phyloP scores from a whole-genome alignment of 2,888 invertebrate genomes.

The Melieria picta region DNA sequence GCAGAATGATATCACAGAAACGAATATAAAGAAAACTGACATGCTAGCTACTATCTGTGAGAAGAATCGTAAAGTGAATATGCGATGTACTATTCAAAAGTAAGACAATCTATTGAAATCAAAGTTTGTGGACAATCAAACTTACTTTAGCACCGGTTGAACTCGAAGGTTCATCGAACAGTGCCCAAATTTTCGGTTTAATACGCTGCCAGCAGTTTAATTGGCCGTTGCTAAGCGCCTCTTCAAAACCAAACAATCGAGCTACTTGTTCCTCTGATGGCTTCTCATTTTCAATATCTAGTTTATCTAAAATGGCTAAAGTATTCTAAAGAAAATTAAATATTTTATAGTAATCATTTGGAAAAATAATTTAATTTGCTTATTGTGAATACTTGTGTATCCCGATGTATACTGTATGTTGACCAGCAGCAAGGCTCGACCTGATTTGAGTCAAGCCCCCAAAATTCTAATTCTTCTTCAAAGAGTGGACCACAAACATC shows the following conservation, averaged over 20 bases:
- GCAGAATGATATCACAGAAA: slow-evolving; percentile 95
- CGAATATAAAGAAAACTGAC: slow-evolving; percentile 96
- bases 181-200: slow-evolving; percentile 92
- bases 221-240: slow-evolving; percentile 82
- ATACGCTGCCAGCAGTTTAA: slow-evolving; percentile 88
- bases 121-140: background rate
- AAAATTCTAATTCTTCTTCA: slow-evolving; percentile 95
- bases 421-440: slow-evolving; percentile 99
- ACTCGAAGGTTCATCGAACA: slow-evolving; percentile 97
- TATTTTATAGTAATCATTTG: slow-evolving; percentile 1
- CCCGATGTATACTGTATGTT: slow-evolving; percentile 89
- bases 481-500: slow-evolving; percentile 97
- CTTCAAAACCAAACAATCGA: slow-evolving; percentile 89
- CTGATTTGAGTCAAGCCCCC: slow-evolving; percentile 97
- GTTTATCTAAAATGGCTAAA: slow-evolving; percentile 91
- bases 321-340: slow-evolving; percentile 75
- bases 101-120: background rate
- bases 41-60: slow-evolving; percentile 87
- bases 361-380: background rate
- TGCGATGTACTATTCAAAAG: no score
- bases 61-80: background rate
- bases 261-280: slow-evolving; percentile 94
- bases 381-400: slow-evolving; percentile 74
- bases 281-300: slow-evolving; percentile 93
- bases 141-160: slow-evolving; percentile 89